A percentile compares a stretch with the other conserved stretches of the same genome.
Evolutionary conservation across 2,113 vertebrate species (phyloP).

Genomic region (Prunella fulvescens): DNA sequence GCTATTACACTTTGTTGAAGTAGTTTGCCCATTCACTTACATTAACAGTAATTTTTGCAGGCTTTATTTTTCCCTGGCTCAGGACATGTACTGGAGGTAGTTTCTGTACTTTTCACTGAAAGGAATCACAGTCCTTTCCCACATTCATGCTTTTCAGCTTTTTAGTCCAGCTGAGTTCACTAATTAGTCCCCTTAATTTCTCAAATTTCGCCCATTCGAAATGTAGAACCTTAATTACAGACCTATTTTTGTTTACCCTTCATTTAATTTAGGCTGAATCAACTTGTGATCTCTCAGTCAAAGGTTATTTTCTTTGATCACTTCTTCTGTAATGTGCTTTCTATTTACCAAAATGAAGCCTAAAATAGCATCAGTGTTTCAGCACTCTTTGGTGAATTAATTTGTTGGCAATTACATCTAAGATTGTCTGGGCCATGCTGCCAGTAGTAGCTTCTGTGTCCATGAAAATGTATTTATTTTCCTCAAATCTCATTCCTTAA

Average conservation of each 20-base stretch:
- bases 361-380: conserved; percentile 50
- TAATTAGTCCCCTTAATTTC: conserved; percentile 40
- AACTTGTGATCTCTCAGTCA: conserved; percentile 36
- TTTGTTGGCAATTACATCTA: conserved; percentile 53
- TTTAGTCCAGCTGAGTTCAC: not conserved
- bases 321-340: not conserved
- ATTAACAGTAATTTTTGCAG: not conserved
- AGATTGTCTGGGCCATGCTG: not conserved
- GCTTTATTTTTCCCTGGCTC: not conserved
- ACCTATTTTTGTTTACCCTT: conserved; percentile 41
- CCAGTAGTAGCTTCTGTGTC: not conserved
- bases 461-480: not conserved
- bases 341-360: conserved; percentile 23
- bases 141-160: not conserved
- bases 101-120: not conserved
- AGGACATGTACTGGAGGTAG: not conserved
- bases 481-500: conserved; percentile 5
- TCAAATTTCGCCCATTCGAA: not conserved
- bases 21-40: not conserved
- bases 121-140: not conserved
- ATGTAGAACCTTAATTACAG: conserved; percentile 50
- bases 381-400: conserved; percentile 42
- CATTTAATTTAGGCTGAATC: conserved; percentile 50
- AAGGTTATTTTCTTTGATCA: conserved; percentile 49
- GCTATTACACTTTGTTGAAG: not conserved